These are phyloP conservation scores for Aradophagus sp. DNA, from an alignment of 1,140 invertebrate genomes.

Conservation along the genomic window DNA sequence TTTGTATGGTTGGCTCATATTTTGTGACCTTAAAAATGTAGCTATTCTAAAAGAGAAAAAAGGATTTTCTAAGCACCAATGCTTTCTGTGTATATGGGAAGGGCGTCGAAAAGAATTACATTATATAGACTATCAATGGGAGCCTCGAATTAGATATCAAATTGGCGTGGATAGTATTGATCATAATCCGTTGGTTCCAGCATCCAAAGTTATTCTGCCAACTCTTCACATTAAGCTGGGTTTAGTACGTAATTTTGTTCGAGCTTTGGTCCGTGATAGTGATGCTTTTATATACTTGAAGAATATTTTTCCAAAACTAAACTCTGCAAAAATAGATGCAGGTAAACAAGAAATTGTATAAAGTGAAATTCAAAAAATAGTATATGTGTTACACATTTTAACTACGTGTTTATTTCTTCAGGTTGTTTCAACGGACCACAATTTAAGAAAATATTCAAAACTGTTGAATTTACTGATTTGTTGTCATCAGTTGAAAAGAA, in stretches of 20 bases:
- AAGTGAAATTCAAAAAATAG: too few species aligned
- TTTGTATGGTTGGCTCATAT: constrained; percentile 5
- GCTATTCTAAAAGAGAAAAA: constrained; percentile 5
- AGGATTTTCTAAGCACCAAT: constrained; percentile 9
- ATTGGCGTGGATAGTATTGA: neutral
- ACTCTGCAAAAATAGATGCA: constrained; percentile 5
- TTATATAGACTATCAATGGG: constrained; percentile 5
- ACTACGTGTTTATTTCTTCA: too few species aligned
- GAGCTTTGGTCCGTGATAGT: neutral
- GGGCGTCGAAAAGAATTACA: neutral
- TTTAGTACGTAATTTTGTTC: constrained; percentile 8
- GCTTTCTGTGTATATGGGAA: constrained; percentile 20
- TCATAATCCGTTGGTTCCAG: constrained; percentile 1
- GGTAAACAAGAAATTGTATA: constrained; percentile 13
- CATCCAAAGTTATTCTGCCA: constrained; percentile 12
- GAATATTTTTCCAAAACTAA: constrained; percentile 7
- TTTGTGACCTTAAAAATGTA: constrained; percentile 23
- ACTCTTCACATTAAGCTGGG: constrained; percentile 25
- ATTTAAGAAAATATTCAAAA: too few species aligned
- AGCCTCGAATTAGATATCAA: neutral
- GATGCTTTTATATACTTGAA: too few species aligned
- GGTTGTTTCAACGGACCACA: too few species aligned
- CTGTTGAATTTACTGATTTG: too few species aligned
- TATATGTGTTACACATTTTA: too few species aligned
- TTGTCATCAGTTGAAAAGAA: neutral